These are phyloP conservation scores for Oscheius sp. DNA, from an alignment of 2,888 invertebrate genomes.

Conservation along the genomic window DNA sequence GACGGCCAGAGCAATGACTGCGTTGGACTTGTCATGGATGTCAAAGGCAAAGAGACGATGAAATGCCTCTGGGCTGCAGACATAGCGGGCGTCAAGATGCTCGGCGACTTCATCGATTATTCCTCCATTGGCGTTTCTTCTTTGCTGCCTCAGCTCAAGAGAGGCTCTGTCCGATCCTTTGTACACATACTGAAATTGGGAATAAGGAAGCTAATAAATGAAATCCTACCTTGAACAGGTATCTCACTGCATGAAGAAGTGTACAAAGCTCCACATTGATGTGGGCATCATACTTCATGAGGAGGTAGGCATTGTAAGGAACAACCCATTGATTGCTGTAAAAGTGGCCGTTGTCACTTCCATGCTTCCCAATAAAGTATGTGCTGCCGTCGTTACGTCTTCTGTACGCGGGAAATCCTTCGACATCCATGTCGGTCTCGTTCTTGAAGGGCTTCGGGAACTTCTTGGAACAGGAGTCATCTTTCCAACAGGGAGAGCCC, in stretches of 20 bases:
- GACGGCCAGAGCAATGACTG: background rate
- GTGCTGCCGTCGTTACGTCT: no score
- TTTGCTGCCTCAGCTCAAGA: no score
- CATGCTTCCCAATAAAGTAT: no score
- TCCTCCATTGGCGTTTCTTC: background rate
- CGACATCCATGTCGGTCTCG: no score
- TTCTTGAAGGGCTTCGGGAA: no score
- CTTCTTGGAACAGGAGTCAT: no score
- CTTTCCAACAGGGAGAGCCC: no score
- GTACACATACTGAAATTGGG: constrained; percentile 55
- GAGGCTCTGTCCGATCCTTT: constrained; percentile 58
- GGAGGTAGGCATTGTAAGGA: constrained; percentile 72
- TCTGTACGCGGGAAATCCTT: no score
- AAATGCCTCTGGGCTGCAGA: background rate
- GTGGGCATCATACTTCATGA: constrained; percentile 53
- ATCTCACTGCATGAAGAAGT: constrained; percentile 57
- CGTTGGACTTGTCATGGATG: background rate
- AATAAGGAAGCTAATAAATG: no score
- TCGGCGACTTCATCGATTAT: background rate
- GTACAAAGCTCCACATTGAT: constrained; percentile 68
- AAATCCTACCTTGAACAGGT: constrained; percentile 58
- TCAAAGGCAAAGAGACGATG: background rate
- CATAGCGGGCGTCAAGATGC: background rate
- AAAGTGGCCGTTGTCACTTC: no score
- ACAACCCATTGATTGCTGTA: constrained; percentile 65